Evolutionary conservation across 1,140 invertebrate species (phyloP).

Genomic region (Dryas iulia): DNA sequence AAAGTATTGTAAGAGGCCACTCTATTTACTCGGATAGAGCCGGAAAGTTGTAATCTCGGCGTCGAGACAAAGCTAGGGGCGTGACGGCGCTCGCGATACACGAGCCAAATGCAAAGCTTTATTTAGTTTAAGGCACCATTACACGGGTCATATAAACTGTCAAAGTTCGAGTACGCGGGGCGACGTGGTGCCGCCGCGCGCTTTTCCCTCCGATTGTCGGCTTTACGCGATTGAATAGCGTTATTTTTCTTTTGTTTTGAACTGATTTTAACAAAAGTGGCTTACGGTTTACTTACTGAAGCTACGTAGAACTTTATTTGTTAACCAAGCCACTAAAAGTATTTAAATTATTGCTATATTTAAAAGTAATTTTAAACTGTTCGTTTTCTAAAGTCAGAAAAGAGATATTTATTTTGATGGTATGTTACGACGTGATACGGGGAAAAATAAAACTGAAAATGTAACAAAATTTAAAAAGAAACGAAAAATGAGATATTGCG

Average conservation of each 20-base stretch:
- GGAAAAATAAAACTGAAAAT: conserved; percentile 18
- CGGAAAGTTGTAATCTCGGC: conserved; percentile 53
- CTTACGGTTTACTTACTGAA: not conserved
- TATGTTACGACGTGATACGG: not conserved
- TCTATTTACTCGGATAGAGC: conserved; percentile 30
- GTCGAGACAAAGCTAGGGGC: conserved; percentile 56
- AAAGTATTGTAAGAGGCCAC: conserved; percentile 25
- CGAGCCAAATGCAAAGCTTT: conserved; percentile 72
- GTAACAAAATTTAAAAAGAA: conserved; percentile 8
- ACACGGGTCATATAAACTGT: conserved; percentile 78
- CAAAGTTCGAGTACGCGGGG: conserved; percentile 68
- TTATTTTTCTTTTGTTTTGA: conserved; percentile 20
- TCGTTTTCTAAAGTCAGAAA: not conserved
- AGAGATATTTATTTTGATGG: not conserved
- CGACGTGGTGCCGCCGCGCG: conserved; percentile 47
- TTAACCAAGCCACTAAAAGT: not conserved
- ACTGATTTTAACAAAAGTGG: not conserved
- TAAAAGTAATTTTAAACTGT: not conserved
- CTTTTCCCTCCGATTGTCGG: conserved; percentile 25
- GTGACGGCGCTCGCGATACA: conserved; percentile 50
- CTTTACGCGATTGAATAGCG: conserved; percentile 29
- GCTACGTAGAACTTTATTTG: not conserved
- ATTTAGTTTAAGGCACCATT: conserved; percentile 77
- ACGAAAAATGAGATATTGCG: conserved; percentile 24
- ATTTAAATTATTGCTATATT: too few species aligned